Evolutionary conservation across 2,797 vertebrate species (phyloP).

Genomic region (Esox masquinongy): DNA sequence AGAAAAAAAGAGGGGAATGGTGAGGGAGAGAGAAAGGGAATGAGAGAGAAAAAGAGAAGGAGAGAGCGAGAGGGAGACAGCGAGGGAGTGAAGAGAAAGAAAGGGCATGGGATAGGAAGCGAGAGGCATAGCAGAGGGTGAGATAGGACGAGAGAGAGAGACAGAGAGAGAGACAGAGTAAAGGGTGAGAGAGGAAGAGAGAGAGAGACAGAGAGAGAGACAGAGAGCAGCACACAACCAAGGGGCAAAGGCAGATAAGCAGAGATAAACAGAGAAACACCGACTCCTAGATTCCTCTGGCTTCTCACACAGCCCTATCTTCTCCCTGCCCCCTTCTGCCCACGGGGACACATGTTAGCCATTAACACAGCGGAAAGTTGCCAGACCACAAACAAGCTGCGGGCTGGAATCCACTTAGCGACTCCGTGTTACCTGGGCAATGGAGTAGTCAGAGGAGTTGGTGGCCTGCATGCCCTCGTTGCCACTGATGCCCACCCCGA

Average conservation of each 20-base stretch:
- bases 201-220: conserved; percentile 41
- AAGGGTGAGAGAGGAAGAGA: conserved; percentile 13
- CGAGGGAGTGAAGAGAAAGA: not conserved
- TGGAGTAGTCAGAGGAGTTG: conserved; percentile 97
- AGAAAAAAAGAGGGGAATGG: not conserved
- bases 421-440: conserved; percentile 85
- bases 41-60: not conserved
- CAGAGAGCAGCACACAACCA: conserved; percentile 27
- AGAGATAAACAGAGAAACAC: conserved; percentile 25
- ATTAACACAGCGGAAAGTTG: conserved; percentile 46
- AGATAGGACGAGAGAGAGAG: conserved; percentile 17
- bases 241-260: conserved; percentile 24
- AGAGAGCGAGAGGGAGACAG: not conserved
- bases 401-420: conserved; percentile 24
- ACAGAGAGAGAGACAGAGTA: conserved; percentile 38
- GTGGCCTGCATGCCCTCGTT: conserved; percentile 99
- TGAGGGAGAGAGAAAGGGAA: not conserved
- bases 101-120: too few relatives aligned
- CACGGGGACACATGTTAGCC: conserved; percentile 48
- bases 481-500: conserved; percentile 96
- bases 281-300: conserved; percentile 19
- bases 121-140: conserved; percentile 17
- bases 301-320: not conserved
- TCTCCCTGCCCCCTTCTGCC: conserved; percentile 10
- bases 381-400: conserved; percentile 39